phyloP scores from a whole-genome alignment of 2,797 vertebrate species.

The Melanotaenia trifasciata region DNA sequence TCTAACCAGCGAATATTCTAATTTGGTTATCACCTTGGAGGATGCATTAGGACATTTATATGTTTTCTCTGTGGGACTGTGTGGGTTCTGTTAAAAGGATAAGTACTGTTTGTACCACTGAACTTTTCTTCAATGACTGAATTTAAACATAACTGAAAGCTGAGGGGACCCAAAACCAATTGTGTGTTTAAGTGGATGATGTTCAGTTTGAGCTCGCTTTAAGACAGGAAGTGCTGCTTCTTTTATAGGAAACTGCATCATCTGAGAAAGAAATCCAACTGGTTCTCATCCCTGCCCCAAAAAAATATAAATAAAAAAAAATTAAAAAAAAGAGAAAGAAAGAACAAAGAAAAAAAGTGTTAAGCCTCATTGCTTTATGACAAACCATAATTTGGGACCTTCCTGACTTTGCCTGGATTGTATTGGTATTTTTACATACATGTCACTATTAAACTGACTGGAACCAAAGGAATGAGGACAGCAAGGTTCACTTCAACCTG shows the following conservation, averaged over 20 bases:
- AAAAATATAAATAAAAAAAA: background rate
- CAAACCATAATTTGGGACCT: slow-evolving; percentile 62
- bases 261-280: slow-evolving; percentile 40
- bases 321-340: background rate
- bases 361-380: slow-evolving; percentile 56
- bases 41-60: slow-evolving; percentile 54
- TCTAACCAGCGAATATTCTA: slow-evolving; percentile 57
- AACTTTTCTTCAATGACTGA: slow-evolving; percentile 40
- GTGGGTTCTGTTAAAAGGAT: slow-evolving; percentile 49
- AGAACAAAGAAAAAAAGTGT: slow-evolving; percentile 6
- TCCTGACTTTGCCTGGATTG: slow-evolving; percentile 63
- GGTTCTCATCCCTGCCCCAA: slow-evolving; percentile 36
- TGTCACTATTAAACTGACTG: slow-evolving; percentile 60
- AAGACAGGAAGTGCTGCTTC: slow-evolving; percentile 22
- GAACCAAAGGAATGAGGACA: slow-evolving; percentile 69
- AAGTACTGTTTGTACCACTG: slow-evolving; percentile 39
- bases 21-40: slow-evolving; percentile 53
- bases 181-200: slow-evolving; percentile 34
- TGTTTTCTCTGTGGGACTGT: slow-evolving; percentile 51
- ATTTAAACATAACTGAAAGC: slow-evolving; percentile 30
- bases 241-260: slow-evolving; percentile 38
- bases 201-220: slow-evolving; percentile 35
- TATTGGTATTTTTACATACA: slow-evolving; percentile 56
- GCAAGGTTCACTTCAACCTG: slow-evolving; percentile 45
- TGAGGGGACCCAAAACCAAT: slow-evolving; percentile 30